Percentiles rank a stretch among this genome's conserved stretches.
Evolutionary conservation across 2,113 vertebrate genomes (phyloP).

Genomic region (Phyllopteryx taeniolatus): DNA sequence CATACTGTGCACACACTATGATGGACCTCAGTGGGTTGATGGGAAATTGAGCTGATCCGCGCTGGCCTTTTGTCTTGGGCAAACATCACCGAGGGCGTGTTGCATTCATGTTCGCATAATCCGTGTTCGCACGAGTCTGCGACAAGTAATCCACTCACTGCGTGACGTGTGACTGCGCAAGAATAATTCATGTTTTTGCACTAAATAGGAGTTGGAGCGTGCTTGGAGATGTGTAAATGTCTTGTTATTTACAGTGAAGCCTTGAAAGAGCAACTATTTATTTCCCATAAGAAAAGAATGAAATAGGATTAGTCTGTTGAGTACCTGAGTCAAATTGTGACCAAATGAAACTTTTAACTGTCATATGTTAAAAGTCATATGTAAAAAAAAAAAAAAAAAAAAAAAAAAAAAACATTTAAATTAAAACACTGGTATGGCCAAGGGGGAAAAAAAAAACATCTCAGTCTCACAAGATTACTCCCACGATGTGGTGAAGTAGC

Average conservation of each 20-base stretch:
- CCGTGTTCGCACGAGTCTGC: background rate
- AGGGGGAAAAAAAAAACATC: too few species aligned
- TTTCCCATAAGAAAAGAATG: too few species aligned
- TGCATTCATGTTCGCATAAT: conserved; percentile 54
- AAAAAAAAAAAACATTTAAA: too few species aligned
- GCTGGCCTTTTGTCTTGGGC: conserved; percentile 65
- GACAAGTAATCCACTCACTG: background rate
- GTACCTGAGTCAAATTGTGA: too few species aligned
- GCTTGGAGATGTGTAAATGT: conserved; percentile 13
- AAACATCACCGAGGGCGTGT: conserved; percentile 60
- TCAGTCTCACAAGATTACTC: too few species aligned
- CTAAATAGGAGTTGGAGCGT: background rate
- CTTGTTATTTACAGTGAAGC: conserved; percentile 10
- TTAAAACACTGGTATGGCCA: too few species aligned
- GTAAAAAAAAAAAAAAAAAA: too few species aligned
- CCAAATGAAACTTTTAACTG: too few species aligned
- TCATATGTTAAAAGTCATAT: too few species aligned
- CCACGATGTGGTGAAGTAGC: too few species aligned
- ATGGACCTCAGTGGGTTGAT: conserved; percentile 49
- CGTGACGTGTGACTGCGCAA: background rate
- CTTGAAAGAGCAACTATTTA: background rate
- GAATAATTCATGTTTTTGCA: background rate
- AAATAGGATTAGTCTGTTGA: too few species aligned
- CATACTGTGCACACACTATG: conserved; percentile 1
- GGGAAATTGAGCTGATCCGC: conserved; percentile 65